A percentile compares a stretch with the other conserved stretches of the same genome.
Conservation (phyloP, 64 coral and sea anemone species). For the Actinia tenebrosa region DNA sequence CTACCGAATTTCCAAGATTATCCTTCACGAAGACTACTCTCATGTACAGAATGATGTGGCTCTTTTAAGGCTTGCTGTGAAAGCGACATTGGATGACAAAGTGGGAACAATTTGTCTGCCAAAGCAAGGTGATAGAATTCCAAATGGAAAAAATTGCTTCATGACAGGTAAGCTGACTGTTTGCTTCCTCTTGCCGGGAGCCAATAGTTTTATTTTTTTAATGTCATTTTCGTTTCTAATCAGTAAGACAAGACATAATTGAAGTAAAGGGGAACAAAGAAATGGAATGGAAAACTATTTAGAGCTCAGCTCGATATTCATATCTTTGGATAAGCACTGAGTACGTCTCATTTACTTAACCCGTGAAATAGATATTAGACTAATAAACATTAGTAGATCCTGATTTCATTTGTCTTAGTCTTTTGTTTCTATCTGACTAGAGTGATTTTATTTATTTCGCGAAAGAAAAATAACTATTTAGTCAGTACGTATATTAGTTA, state of each 20-base stretch:
- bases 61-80: constrained; percentile 19
- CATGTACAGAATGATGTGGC: constrained; percentile 50
- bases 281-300: background rate
- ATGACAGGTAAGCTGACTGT: constrained; percentile 20
- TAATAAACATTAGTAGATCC: too few relatives aligned
- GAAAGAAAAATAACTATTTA: too few relatives aligned
- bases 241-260: background rate
- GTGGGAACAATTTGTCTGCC: constrained; percentile 59
- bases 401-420: too few relatives aligned
- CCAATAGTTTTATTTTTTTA: background rate
- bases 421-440: too few relatives aligned
- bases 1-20: constrained; percentile 29
- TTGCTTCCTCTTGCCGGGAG: background rate
- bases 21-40: constrained; percentile 31
- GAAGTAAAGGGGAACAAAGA: background rate
- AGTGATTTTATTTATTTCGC: too few relatives aligned
- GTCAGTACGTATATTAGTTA: too few relatives aligned
- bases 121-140: constrained; percentile 16
- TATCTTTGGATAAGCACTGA: too few relatives aligned
- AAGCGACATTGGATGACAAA: background rate
- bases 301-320: too few relatives aligned
- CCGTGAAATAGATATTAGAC: too few relatives aligned
- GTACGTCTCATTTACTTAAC: too few relatives aligned
- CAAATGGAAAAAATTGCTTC: constrained; percentile 25
- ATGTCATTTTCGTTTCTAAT: background rate